These are phyloP conservation scores for Celastrina argiolus DNA, from an alignment of 2,888 invertebrate species.

Conservation along the genomic window DNA sequence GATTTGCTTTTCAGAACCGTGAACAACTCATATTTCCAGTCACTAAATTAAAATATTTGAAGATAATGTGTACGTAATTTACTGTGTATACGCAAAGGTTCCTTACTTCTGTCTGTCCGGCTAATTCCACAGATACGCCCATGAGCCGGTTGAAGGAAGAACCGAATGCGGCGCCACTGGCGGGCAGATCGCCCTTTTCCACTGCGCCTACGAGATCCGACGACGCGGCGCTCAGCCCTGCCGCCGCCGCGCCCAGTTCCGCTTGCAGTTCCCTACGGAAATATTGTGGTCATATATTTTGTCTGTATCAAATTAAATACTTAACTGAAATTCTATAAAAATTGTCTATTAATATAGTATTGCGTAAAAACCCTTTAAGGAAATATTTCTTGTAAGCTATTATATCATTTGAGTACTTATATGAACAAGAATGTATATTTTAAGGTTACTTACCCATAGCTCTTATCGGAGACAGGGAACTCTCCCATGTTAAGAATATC, in stretches of 20 bases:
- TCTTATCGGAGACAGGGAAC: constrained; percentile 85
- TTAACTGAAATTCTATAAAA: too few relatives aligned
- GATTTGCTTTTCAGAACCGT: too few relatives aligned
- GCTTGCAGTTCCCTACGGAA: constrained; percentile 84
- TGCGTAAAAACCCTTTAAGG: too few relatives aligned
- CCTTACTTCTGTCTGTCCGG: constrained; percentile 82
- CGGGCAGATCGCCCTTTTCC: constrained; percentile 83
- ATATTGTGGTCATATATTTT: background rate
- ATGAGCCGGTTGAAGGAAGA: constrained; percentile 87
- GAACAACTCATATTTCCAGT: too few relatives aligned
- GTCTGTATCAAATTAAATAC: background rate
- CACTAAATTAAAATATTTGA: background rate
- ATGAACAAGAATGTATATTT: too few relatives aligned
- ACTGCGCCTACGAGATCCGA: constrained; percentile 89
- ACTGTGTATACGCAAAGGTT: background rate
- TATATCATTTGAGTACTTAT: too few relatives aligned
- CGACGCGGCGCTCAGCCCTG: constrained; percentile 86
- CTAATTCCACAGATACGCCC: constrained; percentile 90
- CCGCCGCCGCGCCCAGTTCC: constrained; percentile 91
- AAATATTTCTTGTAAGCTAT: too few relatives aligned
- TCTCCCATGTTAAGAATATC: constrained; percentile 84
- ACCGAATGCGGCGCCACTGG: constrained; percentile 87
- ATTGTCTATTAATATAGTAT: too few relatives aligned
- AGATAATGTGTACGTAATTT: too few relatives aligned
- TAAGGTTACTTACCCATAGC: constrained; percentile 80